These are phyloP conservation scores for Noctilio leporinus DNA, from an alignment of 2,113 vertebrate species.

Conservation along the genomic window DNA sequence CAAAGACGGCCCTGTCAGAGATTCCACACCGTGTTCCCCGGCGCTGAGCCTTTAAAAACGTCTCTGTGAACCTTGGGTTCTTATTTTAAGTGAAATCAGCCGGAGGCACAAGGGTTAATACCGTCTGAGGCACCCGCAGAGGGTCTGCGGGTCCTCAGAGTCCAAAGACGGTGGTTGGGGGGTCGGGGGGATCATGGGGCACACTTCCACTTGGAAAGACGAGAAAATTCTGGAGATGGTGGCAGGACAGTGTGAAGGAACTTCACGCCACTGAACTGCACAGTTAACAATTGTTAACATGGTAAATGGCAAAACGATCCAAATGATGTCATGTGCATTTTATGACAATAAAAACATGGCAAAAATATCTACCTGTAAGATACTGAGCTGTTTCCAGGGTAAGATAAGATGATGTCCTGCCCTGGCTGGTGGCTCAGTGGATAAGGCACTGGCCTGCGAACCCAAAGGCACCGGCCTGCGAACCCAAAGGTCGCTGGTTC, in stretches of 20 bases:
- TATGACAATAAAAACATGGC: too few relatives aligned
- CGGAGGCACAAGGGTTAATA: neutral
- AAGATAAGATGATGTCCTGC: neutral
- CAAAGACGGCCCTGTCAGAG: neutral
- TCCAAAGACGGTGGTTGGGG: neutral
- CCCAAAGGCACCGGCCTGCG: too few relatives aligned
- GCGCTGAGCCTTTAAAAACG: neutral
- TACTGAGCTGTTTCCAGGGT: neutral
- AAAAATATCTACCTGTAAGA: neutral
- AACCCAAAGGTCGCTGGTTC: too few relatives aligned
- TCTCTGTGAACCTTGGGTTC: neutral
- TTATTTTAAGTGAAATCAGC: neutral
- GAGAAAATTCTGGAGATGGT: neutral
- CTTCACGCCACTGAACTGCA: neutral
- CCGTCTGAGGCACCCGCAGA: neutral
- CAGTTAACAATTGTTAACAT: neutral
- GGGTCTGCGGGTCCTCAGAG: rapidly evolving
- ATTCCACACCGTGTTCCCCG: neutral
- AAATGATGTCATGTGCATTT: neutral
- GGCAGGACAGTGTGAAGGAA: neutral
- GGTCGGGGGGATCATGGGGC: too few relatives aligned
- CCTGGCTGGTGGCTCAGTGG: too few relatives aligned
- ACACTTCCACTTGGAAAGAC: neutral
- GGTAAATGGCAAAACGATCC: too few relatives aligned
- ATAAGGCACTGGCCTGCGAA: too few relatives aligned